These are phyloP conservation scores for Jacana jacana DNA, from an alignment of 2,113 vertebrate species.

Conservation along the genomic window DNA sequence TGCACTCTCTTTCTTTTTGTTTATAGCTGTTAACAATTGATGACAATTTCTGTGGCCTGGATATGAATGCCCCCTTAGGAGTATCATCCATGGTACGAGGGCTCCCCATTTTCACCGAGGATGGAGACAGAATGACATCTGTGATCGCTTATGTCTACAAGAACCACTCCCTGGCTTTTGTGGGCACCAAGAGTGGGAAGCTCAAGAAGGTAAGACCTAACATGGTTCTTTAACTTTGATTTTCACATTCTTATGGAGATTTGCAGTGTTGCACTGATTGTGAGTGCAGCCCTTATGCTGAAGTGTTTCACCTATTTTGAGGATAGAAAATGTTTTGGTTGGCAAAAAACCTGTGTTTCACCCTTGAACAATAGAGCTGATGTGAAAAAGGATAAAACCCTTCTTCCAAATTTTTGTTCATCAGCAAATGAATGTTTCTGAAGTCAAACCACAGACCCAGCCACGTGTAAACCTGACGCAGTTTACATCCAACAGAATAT, in stretches of 20 bases:
- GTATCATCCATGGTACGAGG: slow-evolving; percentile 96
- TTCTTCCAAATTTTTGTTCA: not conserved
- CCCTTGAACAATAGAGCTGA: not conserved
- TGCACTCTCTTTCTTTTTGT: not conserved
- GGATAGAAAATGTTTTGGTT: not conserved
- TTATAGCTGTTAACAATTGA: slow-evolving; percentile 93
- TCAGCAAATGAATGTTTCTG: not conserved
- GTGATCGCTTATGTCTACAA: slow-evolving; percentile 98
- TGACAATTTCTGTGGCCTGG: slow-evolving; percentile 97
- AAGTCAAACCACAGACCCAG: not conserved
- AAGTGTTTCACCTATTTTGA: not conserved
- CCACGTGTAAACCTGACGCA: not conserved
- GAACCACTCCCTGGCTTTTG: slow-evolving; percentile 96
- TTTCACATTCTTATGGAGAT: not conserved
- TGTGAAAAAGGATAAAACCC: not conserved
- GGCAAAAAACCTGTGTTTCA: not conserved
- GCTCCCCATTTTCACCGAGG: slow-evolving; percentile 90
- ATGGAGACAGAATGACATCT: slow-evolving; percentile 92
- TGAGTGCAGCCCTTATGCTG: rapidly evolving
- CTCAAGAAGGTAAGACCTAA: slow-evolving; percentile 91
- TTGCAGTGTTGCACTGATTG: rapidly evolving
- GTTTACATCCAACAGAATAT: not conserved
- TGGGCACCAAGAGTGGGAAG: slow-evolving; percentile 92
- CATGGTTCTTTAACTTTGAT: not conserved
- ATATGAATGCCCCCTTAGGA: slow-evolving; percentile 97